A percentile compares a stretch with the other conserved stretches of the same genome.
Conservation (phyloP, 2,888 invertebrate species). For the Empis livida region DNA sequence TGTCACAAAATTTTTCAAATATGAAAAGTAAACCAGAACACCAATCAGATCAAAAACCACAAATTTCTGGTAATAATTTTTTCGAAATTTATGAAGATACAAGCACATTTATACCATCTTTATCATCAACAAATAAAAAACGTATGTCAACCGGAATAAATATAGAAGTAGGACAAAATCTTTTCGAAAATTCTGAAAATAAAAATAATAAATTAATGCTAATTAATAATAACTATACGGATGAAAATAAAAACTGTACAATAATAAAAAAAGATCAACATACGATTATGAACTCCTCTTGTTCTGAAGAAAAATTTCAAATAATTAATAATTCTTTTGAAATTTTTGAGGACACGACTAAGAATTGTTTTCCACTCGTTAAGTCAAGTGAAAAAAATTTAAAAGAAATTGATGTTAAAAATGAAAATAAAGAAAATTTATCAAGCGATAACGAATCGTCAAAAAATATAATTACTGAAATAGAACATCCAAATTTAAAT, state of each 20-base stretch:
- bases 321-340: not conserved
- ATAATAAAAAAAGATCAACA: no score
- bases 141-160: no score
- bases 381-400: not conserved
- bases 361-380: not conserved
- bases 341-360: not conserved
- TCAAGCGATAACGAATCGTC: not conserved
- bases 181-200: no score
- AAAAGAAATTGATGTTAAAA: not conserved
- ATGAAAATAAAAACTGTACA: no score
- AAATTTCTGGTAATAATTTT: not conserved
- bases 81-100: slow-evolving; percentile 9
- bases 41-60: not conserved
- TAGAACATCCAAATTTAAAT: not conserved
- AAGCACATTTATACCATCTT: not conserved
- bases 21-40: not conserved
- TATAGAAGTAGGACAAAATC: no score
- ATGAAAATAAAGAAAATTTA: not conserved
- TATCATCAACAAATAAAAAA: no score
- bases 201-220: no score
- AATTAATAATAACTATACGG: no score
- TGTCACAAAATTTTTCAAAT: not conserved
- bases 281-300: no score
- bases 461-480: not conserved
- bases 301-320: not conserved